Conservation (phyloP, 1,140 invertebrate genomes). For the Rhopalosiphum maidis region DNA sequence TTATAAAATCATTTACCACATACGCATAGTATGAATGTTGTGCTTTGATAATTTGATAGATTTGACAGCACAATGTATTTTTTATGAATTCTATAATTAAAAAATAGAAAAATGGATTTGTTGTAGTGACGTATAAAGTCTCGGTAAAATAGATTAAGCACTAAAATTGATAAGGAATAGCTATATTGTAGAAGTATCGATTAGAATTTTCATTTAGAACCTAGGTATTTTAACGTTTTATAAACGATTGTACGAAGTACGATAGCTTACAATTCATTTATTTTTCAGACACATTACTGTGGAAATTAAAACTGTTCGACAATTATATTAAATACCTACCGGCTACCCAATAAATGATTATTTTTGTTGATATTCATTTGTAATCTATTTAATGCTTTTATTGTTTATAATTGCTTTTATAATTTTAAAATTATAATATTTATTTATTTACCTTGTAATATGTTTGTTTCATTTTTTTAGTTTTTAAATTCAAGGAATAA, state of each 20-base stretch:
- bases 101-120: background rate
- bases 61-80: background rate
- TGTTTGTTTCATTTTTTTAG: background rate
- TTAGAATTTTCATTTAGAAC: background rate
- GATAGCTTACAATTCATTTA: no score
- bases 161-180: background rate
- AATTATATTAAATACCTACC: background rate
- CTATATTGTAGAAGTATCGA: background rate
- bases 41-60: background rate
- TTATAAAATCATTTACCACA: background rate
- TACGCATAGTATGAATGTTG: background rate
- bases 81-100: background rate
- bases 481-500: background rate
- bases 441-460: background rate
- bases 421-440: background rate
- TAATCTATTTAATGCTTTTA: background rate
- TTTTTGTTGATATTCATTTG: background rate
- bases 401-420: no score
- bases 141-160: background rate
- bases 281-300: no score
- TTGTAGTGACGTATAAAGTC: background rate
- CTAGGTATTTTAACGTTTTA: no score
- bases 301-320: background rate
- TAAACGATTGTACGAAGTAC: no score
- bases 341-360: background rate